These are phyloP conservation scores for Enteromius trimaculatus DNA, from an alignment of 2,797 vertebrate genomes.

Conservation along the genomic window DNA sequence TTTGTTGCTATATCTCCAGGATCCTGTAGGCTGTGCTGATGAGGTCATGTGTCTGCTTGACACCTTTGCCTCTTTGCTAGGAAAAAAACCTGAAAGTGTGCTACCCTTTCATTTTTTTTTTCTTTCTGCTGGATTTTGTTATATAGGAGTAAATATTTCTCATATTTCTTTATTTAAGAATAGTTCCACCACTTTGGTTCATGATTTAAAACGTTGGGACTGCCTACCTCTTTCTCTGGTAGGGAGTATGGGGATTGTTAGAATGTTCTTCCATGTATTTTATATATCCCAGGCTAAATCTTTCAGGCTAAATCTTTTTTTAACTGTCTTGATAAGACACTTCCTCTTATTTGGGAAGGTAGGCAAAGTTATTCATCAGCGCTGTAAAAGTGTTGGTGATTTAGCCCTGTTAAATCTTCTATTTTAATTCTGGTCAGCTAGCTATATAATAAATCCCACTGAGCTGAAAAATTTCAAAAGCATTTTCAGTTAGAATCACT, in stretches of 20 bases:
- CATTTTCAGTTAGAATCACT: not conserved
- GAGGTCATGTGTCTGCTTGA: not conserved
- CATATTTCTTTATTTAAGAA: not conserved
- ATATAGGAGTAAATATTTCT: not conserved
- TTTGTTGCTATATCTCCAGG: not conserved
- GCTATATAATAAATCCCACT: not conserved
- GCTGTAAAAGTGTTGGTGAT: not conserved
- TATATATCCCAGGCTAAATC: not conserved
- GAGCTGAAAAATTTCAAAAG: not conserved
- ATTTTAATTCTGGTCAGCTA: not conserved
- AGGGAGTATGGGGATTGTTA: not conserved
- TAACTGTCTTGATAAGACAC: not conserved
- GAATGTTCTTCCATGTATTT: not conserved
- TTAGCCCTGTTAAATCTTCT: not conserved
- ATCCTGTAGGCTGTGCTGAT: not conserved
- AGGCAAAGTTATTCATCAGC: not conserved
- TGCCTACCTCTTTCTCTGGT: not conserved
- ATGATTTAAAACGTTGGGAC: not conserved
- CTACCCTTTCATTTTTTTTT: not conserved
- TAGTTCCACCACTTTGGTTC: not conserved
- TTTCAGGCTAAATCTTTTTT: not conserved
- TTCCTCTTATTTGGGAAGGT: no score
- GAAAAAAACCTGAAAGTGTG: not conserved
- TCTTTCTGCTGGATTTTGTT: not conserved
- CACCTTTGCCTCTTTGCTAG: slow-evolving; percentile 7